Conservation (phyloP, 2,113 vertebrate genomes). For the Chaetura pelagica region DNA sequence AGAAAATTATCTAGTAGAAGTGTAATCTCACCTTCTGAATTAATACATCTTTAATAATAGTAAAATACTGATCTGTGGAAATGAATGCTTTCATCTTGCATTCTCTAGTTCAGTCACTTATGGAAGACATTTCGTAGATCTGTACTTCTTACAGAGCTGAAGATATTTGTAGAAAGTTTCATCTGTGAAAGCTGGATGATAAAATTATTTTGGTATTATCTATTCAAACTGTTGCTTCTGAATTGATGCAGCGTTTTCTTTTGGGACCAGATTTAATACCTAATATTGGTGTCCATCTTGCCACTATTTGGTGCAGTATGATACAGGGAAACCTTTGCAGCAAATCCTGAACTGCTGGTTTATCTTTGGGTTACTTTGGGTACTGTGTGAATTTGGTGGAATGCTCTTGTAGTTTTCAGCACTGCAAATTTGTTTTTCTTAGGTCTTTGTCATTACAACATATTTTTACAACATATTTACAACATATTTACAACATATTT, state of each 20-base stretch:
- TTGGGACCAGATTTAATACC: not conserved
- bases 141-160: not conserved
- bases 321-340: not conserved
- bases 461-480: too few relatives aligned
- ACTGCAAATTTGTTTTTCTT: not conserved
- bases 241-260: not conserved
- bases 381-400: not conserved
- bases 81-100: accelerated
- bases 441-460: not conserved
- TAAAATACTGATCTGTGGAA: not conserved
- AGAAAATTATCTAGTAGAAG: not conserved
- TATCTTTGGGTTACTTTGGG: not conserved
- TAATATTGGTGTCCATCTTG: not conserved
- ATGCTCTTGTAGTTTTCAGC: not conserved
- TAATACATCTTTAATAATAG: not conserved
- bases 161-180: not conserved
- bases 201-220: not conserved
- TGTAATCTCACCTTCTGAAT: not conserved
- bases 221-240: not conserved
- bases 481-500: not conserved
- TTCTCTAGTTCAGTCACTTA: not conserved
- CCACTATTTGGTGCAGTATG: not conserved
- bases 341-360: not conserved
- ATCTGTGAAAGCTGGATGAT: not conserved
- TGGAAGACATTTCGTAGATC: not conserved